Base-by-base conservation (phyloP, 2,888 invertebrate genomes). In the Epistrophella euchroma region DNA sequence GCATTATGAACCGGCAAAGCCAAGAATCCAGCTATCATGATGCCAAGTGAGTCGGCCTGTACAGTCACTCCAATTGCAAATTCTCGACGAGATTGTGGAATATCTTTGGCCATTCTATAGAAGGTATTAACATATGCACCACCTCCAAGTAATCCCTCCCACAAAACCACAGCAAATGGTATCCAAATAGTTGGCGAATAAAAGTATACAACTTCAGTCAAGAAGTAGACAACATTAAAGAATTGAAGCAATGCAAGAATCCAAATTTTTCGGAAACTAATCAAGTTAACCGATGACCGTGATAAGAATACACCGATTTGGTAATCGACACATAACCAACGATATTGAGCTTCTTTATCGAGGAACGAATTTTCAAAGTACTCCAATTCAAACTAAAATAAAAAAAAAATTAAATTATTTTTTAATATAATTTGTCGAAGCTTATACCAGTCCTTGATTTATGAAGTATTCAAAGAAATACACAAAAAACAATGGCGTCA, bases 381-480 rank as follows among this genome's bases (percentile, higher is more conserved):
- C n/a, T 97, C 93, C 84, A 97, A 91, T 91, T 97, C 97, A 90
- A 95, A 95, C 96, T 97, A 91, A 88, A 92, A 91, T 22, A 58
- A 52, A 22, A 50, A 50, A 22, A 55, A 22, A 19, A 60, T n/a
- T 40, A 40, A 9, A 35, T 32, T 40, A 15, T 37, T 4, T 4
- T 13, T 35, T 0, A 17, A 4, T 2, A 40, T 5, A 28, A 43
- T 19, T 43, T 15, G 25, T 50, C n/a, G 3, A 1, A 9, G 79
- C 94, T 94, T 91, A n/a, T n/a, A 96, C 96, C 94, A 97, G 92
- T 89, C 97, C 97, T 91, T 97, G 97, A 92, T 97, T 97, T 88
- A 97, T 97, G 90, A 97, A 96, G 92, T 97, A 97, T 90, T 97
- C 97, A 88, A 96, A 96, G 88, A 96, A 94, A 90, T 97, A 97